Percentiles rank a stretch among this genome's conserved stretches.
These are phyloP conservation scores for Thalpophila matura DNA, from an alignment of 2,888 invertebrate species.

Conservation along the genomic window DNA sequence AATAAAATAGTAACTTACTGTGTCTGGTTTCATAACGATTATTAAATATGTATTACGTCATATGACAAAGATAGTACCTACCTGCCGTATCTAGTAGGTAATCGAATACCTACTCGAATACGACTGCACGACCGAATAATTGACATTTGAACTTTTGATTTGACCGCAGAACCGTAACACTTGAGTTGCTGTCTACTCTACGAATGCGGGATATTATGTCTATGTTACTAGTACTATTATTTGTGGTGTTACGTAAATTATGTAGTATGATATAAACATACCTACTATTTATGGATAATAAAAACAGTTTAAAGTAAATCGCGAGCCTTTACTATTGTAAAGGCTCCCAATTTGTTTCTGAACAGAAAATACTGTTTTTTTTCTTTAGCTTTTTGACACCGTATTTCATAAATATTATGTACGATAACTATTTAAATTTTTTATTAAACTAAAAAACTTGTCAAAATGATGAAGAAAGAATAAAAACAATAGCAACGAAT, in stretches of 20 bases:
- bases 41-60: constrained; percentile 36
- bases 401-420: neutral
- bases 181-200: constrained; percentile 27
- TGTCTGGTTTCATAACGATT: constrained; percentile 20
- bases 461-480: constrained; percentile 36
- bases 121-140: constrained; percentile 52
- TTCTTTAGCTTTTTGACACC: neutral
- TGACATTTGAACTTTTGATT: constrained; percentile 68
- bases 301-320: too few relatives aligned
- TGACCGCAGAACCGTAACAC: constrained; percentile 54
- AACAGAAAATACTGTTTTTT: neutral
- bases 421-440: neutral
- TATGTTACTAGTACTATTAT: too few relatives aligned
- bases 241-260: constrained; percentile 31
- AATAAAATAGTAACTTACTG: too few relatives aligned
- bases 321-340: too few relatives aligned
- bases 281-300: too few relatives aligned
- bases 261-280: neutral
- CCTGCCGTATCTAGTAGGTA: constrained; percentile 39
- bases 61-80: constrained; percentile 26
- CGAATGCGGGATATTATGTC: constrained; percentile 35
- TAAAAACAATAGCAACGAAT: constrained; percentile 42
- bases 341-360: too few relatives aligned
- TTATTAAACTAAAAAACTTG: too few relatives aligned
- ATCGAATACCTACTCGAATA: constrained; percentile 43